A percentile compares a stretch with the other conserved stretches of the same genome.
Conservation (phyloP, 2,888 invertebrate genomes). For the Adineta ricciae region DNA sequence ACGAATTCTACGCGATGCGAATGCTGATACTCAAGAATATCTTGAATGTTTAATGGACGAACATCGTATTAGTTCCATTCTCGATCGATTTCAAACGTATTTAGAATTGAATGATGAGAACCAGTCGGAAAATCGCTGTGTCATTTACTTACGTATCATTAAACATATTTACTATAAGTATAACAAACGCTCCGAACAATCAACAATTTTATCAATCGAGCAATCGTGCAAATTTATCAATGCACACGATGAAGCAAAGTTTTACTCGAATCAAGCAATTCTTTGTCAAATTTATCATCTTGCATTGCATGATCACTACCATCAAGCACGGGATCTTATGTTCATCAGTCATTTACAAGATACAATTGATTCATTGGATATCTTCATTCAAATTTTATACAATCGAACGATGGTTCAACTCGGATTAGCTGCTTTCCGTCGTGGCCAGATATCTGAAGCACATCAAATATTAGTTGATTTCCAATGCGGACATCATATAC, state of each 20-base stretch:
- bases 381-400: constrained; percentile 67
- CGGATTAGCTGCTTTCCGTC: constrained; percentile 92
- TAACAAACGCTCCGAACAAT: constrained; percentile 23
- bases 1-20: constrained; percentile 88
- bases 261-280: constrained; percentile 85
- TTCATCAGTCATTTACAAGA: constrained; percentile 97
- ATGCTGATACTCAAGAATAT: constrained; percentile 92
- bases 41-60: constrained; percentile 77
- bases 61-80: constrained; percentile 72
- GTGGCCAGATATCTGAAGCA: constrained; percentile 82
- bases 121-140: constrained; percentile 65
- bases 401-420: constrained; percentile 96
- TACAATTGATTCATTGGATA: constrained; percentile 57
- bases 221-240: constrained; percentile 89
- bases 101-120: constrained; percentile 38
- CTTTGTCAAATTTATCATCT: constrained; percentile 95
- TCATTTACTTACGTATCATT: constrained; percentile 84
- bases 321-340: constrained; percentile 77
- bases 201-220: constrained; percentile 52
- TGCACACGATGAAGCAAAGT: constrained; percentile 79
- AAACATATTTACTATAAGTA: constrained; percentile 86
- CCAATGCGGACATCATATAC: constrained; percentile 95
- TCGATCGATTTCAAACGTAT: constrained; percentile 56
- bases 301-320: constrained; percentile 88
- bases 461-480: constrained; percentile 93